Evolutionary conservation across 2,113 vertebrate genomes (phyloP).

Genomic region (Symphodus melops): DNA sequence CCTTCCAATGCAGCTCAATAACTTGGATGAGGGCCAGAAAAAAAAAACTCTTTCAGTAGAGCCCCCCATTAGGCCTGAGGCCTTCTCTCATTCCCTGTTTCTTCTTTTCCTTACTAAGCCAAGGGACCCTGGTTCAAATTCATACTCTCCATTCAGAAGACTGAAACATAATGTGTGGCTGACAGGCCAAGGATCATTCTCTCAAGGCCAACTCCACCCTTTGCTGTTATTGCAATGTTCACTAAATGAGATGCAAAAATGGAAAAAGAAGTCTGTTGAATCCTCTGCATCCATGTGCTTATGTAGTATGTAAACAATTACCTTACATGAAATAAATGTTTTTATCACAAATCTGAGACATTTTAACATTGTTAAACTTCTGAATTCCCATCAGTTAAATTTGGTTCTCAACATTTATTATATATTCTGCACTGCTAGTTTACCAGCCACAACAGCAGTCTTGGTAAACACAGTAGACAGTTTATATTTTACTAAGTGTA

Average conservation of each 20-base stretch:
- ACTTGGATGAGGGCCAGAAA: slow-evolving; percentile 75
- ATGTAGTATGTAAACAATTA: slow-evolving; percentile 85
- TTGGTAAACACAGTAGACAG: slow-evolving; percentile 20
- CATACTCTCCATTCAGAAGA: slow-evolving; percentile 71
- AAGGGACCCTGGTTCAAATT: slow-evolving; percentile 74
- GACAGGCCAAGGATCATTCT: slow-evolving; percentile 59
- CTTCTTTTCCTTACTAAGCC: slow-evolving; percentile 73
- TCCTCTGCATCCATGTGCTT: slow-evolving; percentile 80
- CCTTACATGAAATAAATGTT: slow-evolving; percentile 85
- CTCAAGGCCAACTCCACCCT: slow-evolving; percentile 64
- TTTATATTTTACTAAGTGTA: slow-evolving; percentile 27
- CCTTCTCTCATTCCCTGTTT: slow-evolving; percentile 75
- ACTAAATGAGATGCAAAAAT: slow-evolving; percentile 70
- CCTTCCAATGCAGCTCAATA: slow-evolving; percentile 95
- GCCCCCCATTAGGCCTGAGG: slow-evolving; percentile 71
- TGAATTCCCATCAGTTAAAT: slow-evolving; percentile 57
- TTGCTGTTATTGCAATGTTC: slow-evolving; percentile 71
- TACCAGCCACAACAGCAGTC: slow-evolving; percentile 26
- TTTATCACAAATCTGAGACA: slow-evolving; percentile 83
- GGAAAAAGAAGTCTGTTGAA: slow-evolving; percentile 66
- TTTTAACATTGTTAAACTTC: slow-evolving; percentile 75
- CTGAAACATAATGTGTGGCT: slow-evolving; percentile 64
- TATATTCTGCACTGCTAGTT: slow-evolving; percentile 42
- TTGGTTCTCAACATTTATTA: slow-evolving; percentile 55
- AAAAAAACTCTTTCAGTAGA: slow-evolving; percentile 71